Evolutionary conservation across 2,888 invertebrate genomes (phyloP).

Genomic region (Dryadula phaetusa): DNA sequence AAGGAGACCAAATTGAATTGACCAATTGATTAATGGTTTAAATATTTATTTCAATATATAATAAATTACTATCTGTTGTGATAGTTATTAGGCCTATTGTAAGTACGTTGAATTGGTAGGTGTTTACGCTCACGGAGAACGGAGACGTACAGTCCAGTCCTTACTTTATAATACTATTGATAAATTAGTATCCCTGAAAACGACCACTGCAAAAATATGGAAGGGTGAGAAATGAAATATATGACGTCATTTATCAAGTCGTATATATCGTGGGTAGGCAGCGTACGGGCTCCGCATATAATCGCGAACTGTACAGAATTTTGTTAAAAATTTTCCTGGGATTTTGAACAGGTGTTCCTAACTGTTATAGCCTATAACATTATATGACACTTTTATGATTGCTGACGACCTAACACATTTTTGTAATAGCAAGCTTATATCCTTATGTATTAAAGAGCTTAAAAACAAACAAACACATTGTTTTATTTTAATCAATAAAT

Average conservation of each 20-base stretch:
- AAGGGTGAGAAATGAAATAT: constrained; percentile 25
- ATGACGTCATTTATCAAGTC: constrained; percentile 27
- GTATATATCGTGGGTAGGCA: constrained; percentile 22
- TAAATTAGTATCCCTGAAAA: constrained; percentile 3
- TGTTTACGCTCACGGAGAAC: not conserved
- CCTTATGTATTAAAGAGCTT: not conserved
- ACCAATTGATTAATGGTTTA: no score
- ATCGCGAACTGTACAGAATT: constrained; percentile 26
- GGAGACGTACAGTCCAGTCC: not conserved
- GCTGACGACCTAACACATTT: constrained; percentile 22
- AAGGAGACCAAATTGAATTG: no score
- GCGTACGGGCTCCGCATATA: constrained; percentile 26
- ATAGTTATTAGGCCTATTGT: no score
- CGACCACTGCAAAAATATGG: constrained; percentile 17
- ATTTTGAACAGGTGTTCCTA: constrained; percentile 33
- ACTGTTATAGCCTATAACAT: constrained; percentile 29
- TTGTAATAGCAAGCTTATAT: constrained; percentile 14
- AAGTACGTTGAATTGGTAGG: no score
- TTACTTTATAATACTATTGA: constrained; percentile 7
- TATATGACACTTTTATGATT: constrained; percentile 25
- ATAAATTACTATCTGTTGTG: no score
- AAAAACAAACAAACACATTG: constrained; percentile 3
- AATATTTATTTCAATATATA: no score
- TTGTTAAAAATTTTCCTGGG: constrained; percentile 29
- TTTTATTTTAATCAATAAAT: not conserved